Evolutionary conservation across 2,888 invertebrate species (phyloP).

Genomic region (Megastigmus dorsalis): DNA sequence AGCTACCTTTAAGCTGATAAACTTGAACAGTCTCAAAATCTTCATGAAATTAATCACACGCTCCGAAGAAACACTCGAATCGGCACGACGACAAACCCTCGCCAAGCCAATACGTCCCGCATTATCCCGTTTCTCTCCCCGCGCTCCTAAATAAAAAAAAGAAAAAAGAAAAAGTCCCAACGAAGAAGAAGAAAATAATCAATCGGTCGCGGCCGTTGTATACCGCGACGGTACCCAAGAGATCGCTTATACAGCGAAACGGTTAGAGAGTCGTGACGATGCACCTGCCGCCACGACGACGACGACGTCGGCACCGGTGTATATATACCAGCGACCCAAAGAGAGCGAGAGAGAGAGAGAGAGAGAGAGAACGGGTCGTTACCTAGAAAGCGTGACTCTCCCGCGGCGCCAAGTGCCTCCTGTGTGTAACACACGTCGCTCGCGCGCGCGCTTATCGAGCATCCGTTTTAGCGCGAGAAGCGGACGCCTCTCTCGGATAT

Average conservation of each 20-base stretch:
- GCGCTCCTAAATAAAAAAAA: too few relatives aligned
- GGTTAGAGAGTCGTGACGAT: conserved; percentile 13
- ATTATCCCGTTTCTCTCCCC: too few relatives aligned
- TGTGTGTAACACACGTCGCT: not conserved
- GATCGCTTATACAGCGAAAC: too few relatives aligned
- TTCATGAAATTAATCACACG: too few relatives aligned
- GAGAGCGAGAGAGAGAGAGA: not conserved
- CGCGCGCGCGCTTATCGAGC: conserved; percentile 30
- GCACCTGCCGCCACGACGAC: conserved; percentile 6
- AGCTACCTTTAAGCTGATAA: too few relatives aligned
- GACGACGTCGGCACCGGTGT: not conserved
- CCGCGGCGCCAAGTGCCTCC: conserved; percentile 3
- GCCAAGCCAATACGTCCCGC: not conserved
- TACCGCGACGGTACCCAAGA: too few relatives aligned
- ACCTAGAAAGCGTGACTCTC: conserved; percentile 52
- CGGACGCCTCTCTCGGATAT: too few relatives aligned
- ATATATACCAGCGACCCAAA: conserved; percentile 12
- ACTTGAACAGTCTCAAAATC: too few relatives aligned
- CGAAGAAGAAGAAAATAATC: not conserved
- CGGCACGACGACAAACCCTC: not conserved
- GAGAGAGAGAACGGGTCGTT: conserved; percentile 12
- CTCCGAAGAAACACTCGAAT: too few relatives aligned
- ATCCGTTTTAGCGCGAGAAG: conserved; percentile 21
- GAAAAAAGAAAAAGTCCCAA: too few relatives aligned
- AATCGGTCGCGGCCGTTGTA: too few relatives aligned